Evolutionary conservation across 2,113 vertebrate genomes (phyloP), one percentile per base, ranked within the genome.

Genomic region (Microcebus lehilahytsara): DNA sequence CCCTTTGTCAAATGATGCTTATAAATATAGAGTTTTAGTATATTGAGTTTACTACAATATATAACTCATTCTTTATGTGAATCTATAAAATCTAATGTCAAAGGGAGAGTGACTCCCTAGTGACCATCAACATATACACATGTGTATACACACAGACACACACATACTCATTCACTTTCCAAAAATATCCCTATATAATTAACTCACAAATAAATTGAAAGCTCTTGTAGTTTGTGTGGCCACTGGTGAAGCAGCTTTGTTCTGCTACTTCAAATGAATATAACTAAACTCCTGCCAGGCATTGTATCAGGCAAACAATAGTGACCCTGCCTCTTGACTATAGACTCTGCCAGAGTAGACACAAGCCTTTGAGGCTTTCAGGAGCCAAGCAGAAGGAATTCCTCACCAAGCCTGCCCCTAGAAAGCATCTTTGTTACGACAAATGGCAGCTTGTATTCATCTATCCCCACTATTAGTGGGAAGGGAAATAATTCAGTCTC

Each of bases 341-440:
- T 58, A 84, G 40, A 75, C 34, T 88, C 78, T 87, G 84, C 77
- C 66, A 92, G 67, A 40, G 25, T 23, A 91, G 67, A 83, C 74
- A 62, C 9, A 58, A 66, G 58, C 6, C 64, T 95, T 46, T 93
- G 81, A 96, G 80, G 80, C 37, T 37, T 95, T 74, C n/a, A 30
- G 60, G 71, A 92, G 80, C 46, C 67, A 86, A 96, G 32, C 77
- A 96, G 93, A 88, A 95, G 93, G 74, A 91, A 56, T 53, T 89
- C 62, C 91, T 96, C 71, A 93, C 27, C 40, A 89, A 74, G 42
- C 81, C 58, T 93, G 19, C 42, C 64, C 37, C 51, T 51, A 96
- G 96, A 92, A 93, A 91, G 79, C 78, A 79, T 81, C 88, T 94
- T 95, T 95, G 96, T 96, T 96, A 80, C 95, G 91, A 96, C 83